Percentiles rank a stretch among this genome's conserved stretches.
Evolutionary conservation across 1,140 invertebrate genomes (phyloP).

Genomic region (Conus betulinus): DNA sequence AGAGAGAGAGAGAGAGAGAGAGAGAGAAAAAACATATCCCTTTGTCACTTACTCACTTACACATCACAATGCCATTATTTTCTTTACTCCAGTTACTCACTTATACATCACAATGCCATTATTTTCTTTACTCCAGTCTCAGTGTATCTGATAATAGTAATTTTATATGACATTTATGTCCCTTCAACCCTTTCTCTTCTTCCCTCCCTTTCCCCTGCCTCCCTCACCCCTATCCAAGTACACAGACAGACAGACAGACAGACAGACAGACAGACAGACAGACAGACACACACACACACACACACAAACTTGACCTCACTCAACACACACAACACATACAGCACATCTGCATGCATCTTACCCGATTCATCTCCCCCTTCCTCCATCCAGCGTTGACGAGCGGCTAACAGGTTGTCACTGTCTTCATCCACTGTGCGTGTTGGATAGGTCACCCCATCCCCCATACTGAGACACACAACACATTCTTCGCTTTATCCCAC

Average conservation of each 20-base stretch:
- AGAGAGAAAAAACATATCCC: no score
- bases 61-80: no score
- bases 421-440: constrained; percentile 88
- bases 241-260: background rate
- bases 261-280: background rate
- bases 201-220: no score
- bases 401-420: constrained; percentile 82
- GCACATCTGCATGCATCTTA: background rate
- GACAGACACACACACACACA: background rate
- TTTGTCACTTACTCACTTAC: no score
- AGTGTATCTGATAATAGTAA: no score
- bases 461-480: constrained; percentile 79
- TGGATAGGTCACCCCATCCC: constrained; percentile 90
- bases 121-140: no score
- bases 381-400: constrained; percentile 73
- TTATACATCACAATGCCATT: no score
- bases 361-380: constrained; percentile 64
- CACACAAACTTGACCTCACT: background rate
- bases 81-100: no score
- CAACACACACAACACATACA: background rate
- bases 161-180: no score
- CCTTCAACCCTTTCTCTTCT: no score
- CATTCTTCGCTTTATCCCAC: no score
- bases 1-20: no score
- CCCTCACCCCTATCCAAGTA: background rate